Evolutionary conservation across 1,140 invertebrate species (phyloP), one percentile per base, ranked within the genome.

Genomic region (Hestina assimilis): DNA sequence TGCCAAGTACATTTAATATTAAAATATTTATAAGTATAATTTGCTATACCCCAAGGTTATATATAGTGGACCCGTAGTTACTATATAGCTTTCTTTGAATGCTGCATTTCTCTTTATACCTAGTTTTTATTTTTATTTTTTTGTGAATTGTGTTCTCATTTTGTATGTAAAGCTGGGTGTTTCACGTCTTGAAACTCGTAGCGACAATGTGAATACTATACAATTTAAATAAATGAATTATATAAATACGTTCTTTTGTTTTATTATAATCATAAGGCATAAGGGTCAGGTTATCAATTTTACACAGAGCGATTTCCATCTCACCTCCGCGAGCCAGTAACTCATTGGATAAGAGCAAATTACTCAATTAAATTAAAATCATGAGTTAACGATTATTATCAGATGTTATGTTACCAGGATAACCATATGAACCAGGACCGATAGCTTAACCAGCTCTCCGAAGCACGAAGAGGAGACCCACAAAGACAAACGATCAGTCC

Each of bases 221-320:
- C 80, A 83, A 86, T 85, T 87, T 82, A 85, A 87, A 87, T 87
- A 87, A 87, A 87, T 87, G 84, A 87, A 85, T 87, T 87, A 87
- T 87, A 87, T 85, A 87, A 87, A 83, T 66, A 73, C 59, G 46
- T 14, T 43, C 33, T 21, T 7, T 51, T 26, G 29, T 57, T 60
- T 63, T 48, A 54, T 61, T 59, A 26, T 31, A 5, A 26, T n/a
- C n/a, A n/a, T n/a, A n/a, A n/a, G n/a, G n/a, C n/a, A n/a, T n/a
- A n/a, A n/a, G n/a, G n/a, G n/a, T n/a, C n/a, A n/a, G n/a, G n/a
- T n/a, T 26, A 26, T 26, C n/a, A n/a, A n/a, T 17, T 38, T 38
- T 3, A 14, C 3, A 15, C 7, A 26, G 9, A 5, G 24, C 24
- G 24, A 4, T 26, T 26, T 5, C 4, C 24, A 5, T 9, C 4